Conservation (phyloP, 2,888 invertebrate species). For the Chironomus tentans region DNA sequence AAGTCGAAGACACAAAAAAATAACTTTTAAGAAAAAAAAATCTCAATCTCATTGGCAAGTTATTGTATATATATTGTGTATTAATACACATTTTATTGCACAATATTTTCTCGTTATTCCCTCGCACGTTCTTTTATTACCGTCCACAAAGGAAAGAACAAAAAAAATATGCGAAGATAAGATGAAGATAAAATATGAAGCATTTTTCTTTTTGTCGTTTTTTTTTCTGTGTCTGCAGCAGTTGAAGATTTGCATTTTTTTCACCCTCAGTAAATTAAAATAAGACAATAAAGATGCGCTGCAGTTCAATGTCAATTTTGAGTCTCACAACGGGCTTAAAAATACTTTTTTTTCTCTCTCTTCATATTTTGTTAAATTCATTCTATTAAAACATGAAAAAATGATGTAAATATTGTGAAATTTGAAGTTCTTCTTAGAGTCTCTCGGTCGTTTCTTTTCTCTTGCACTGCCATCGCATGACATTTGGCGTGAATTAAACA, state of each 20-base stretch:
- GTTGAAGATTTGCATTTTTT: background rate
- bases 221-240: background rate
- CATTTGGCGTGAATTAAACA: background rate
- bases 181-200: conserved; percentile 1
- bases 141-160: background rate
- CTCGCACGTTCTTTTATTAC: background rate
- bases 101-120: conserved; percentile 6
- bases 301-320: background rate
- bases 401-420: conserved; percentile 8
- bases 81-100: conserved; percentile 4
- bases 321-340: background rate
- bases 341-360: background rate
- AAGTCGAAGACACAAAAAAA: no score
- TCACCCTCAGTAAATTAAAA: background rate
- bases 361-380: background rate
- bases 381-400: background rate
- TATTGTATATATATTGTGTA: background rate
- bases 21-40: background rate
- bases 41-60: background rate
- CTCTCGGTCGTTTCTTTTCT: no score
- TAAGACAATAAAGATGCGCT: background rate
- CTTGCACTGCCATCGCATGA: background rate
- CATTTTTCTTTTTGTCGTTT: background rate
- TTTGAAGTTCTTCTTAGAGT: background rate
- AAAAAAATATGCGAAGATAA: background rate